Conservation (phyloP, 2,113 vertebrate genomes). For the Festucalex cinctus region DNA sequence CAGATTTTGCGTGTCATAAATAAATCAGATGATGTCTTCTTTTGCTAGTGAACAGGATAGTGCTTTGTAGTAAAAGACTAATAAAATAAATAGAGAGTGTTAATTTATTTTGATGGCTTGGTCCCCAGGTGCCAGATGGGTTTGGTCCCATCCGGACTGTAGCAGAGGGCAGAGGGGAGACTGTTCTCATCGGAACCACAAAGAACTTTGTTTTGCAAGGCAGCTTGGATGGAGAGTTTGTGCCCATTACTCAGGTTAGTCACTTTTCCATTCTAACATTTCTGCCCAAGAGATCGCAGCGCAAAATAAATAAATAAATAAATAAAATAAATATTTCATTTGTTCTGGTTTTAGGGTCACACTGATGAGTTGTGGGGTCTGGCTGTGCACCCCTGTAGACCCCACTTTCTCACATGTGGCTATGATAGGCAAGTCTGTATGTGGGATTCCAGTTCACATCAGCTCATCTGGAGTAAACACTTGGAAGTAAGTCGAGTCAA, state of each 20-base stretch:
- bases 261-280: background rate
- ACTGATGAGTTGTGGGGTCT: slow-evolving; percentile 97
- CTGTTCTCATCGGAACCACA: slow-evolving; percentile 91
- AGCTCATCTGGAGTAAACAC: slow-evolving; percentile 87
- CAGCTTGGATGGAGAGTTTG: slow-evolving; percentile 85
- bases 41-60: background rate
- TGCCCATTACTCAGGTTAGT: slow-evolving; percentile 89
- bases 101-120: background rate
- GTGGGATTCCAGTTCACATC: slow-evolving; percentile 88
- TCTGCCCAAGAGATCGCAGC: background rate
- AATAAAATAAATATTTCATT: background rate
- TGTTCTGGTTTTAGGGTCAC: slow-evolving; percentile 79
- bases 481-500: slow-evolving; percentile 79
- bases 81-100: background rate
- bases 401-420: slow-evolving; percentile 92
- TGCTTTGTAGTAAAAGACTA: slow-evolving; percentile 3
- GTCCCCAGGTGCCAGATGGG: slow-evolving; percentile 85
- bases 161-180: slow-evolving; percentile 87
- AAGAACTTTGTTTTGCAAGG: slow-evolving; percentile 92
- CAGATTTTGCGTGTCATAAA: slow-evolving; percentile 28
- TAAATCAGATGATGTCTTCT: slow-evolving; percentile 31
- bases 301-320: background rate
- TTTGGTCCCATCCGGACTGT: slow-evolving; percentile 93
- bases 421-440: slow-evolving; percentile 90
- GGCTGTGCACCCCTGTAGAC: slow-evolving; percentile 84